Conservation (phyloP, 2,888 invertebrate genomes). For the Apodemia duryi region DNA sequence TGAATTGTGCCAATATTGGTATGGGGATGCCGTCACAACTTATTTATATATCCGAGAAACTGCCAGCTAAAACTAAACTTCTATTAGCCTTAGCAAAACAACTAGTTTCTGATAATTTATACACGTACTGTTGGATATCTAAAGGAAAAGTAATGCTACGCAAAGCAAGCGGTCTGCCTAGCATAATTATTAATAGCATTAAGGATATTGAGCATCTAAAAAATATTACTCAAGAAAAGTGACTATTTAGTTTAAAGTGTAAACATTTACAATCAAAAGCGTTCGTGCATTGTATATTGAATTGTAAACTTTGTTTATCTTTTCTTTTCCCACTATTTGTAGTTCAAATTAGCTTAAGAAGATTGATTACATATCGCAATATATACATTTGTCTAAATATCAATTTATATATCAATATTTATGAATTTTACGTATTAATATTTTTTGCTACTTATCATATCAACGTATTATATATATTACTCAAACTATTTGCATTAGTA, state of each 20-base stretch:
- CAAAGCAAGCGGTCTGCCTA: neutral
- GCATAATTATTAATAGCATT: neutral
- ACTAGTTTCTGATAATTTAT: neutral
- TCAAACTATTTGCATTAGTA: neutral
- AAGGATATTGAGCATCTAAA: neutral
- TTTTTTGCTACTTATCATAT: neutral
- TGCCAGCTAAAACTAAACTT: conserved; percentile 12
- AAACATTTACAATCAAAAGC: neutral
- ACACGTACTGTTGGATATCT: conserved; percentile 16
- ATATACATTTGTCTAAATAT: neutral
- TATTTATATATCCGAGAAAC: conserved; percentile 23
- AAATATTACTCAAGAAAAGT: neutral
- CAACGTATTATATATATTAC: neutral
- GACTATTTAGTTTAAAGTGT: neutral
- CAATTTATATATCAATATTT: neutral
- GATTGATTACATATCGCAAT: neutral
- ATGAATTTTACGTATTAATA: neutral
- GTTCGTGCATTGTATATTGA: neutral
- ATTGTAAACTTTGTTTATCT: neutral
- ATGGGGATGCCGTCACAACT: neutral
- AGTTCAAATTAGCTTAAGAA: neutral
- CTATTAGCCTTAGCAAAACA: conserved; percentile 19
- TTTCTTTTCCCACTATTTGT: neutral
- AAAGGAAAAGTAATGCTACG: conserved; percentile 14
- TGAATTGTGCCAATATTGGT: neutral